Evolutionary conservation across 2,888 invertebrate species (phyloP).

Genomic region (Papilio protenor): DNA sequence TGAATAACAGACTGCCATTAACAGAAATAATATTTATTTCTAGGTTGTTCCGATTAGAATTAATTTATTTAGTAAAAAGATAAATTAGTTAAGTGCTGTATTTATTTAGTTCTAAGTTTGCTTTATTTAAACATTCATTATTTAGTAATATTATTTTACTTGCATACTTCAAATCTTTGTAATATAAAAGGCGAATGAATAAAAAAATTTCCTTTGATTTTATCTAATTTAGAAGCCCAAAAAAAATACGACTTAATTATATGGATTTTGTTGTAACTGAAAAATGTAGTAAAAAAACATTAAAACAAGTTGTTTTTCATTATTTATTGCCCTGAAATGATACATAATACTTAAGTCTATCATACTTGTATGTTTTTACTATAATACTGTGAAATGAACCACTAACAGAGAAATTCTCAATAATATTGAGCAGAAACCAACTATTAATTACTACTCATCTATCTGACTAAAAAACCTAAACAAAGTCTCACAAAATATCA

Average conservation of each 20-base stretch:
- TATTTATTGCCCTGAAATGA: slow-evolving; percentile 14
- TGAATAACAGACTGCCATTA: slow-evolving; percentile 3
- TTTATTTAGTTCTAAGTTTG: slow-evolving; percentile 28
- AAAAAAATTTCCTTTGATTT: not conserved
- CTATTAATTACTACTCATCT: not conserved
- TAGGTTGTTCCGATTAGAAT: not conserved
- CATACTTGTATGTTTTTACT: not conserved
- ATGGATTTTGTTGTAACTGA: not conserved
- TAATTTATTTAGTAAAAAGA: not conserved
- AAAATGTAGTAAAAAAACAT: not conserved
- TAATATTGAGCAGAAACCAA: slow-evolving; percentile 2
- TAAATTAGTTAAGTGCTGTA: slow-evolving; percentile 11
- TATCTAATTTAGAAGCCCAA: not conserved
- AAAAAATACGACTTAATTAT: not conserved
- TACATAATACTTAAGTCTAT: not conserved
- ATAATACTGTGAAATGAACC: not conserved
- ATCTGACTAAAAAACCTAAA: slow-evolving; percentile 15
- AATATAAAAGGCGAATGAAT: not conserved
- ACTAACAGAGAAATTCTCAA: not conserved
- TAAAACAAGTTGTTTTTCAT: not conserved
- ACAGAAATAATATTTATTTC: slow-evolving; percentile 4
- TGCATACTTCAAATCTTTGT: not conserved
- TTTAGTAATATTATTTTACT: slow-evolving; percentile 4
- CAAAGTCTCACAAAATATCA: slow-evolving; percentile 33
- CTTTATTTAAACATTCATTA: slow-evolving; percentile 1